Percentiles rank a stretch among this genome's conserved stretches.
These are phyloP conservation scores for Acestrorhynchus altus DNA, from an alignment of 2,797 vertebrate genomes.

Conservation along the genomic window DNA sequence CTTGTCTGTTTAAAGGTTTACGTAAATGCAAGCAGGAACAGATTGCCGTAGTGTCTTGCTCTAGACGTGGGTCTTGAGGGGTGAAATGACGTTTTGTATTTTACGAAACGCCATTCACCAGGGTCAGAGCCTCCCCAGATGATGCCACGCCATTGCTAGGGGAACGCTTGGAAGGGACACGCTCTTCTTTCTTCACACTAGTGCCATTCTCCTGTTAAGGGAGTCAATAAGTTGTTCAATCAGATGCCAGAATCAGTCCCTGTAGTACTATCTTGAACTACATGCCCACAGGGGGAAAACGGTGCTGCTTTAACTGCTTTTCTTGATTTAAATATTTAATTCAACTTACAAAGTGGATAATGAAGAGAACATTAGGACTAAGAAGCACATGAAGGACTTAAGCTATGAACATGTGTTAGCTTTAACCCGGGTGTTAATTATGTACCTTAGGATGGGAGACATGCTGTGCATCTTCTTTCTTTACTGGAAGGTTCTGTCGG, in stretches of 20 bases:
- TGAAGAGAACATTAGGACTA: not conserved
- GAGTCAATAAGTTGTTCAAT: slow-evolving; percentile 5
- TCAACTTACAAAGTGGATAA: not conserved
- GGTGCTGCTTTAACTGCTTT: not conserved
- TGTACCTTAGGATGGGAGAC: slow-evolving; percentile 77
- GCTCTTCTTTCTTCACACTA: slow-evolving; percentile 77
- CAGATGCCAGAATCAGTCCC: not conserved
- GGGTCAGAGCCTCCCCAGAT: slow-evolving; percentile 78
- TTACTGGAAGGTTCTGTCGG: slow-evolving; percentile 85
- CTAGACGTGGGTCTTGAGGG: slow-evolving; percentile 77
- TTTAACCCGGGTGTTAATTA: not conserved
- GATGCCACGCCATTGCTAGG: slow-evolving; percentile 81
- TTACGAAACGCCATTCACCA: slow-evolving; percentile 93
- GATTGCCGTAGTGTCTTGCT: slow-evolving; percentile 90
- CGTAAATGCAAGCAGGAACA: slow-evolving; percentile 88
- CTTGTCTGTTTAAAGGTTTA: slow-evolving; percentile 83
- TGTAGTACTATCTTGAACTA: not conserved
- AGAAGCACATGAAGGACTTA: not conserved
- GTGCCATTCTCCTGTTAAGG: slow-evolving; percentile 77
- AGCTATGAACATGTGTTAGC: not conserved
- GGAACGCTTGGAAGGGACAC: slow-evolving; percentile 77
- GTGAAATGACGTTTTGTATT: slow-evolving; percentile 52
- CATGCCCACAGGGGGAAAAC: not conserved
- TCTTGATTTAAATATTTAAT: not conserved
- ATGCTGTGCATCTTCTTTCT: slow-evolving; percentile 72